phyloP scores from a whole-genome alignment of 53 echinoderm and acorn worm genomes.

The Apostichopus leukothele region DNA sequence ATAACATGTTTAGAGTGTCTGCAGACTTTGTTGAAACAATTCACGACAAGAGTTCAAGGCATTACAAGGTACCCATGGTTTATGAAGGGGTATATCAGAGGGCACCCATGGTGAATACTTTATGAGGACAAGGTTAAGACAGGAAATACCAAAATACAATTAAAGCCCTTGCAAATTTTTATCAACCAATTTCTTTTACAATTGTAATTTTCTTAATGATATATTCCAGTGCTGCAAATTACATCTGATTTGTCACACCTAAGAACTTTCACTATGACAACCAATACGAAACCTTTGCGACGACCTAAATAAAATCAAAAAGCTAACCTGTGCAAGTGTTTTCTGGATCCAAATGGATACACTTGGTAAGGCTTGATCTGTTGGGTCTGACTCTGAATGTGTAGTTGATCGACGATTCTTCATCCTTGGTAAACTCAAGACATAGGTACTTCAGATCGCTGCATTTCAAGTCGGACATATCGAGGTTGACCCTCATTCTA shows the following conservation, averaged over 20 bases:
- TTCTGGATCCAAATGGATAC: slow-evolving; percentile 48
- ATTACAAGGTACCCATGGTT: no score
- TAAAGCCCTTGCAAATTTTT: not conserved
- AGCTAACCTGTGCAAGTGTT: slow-evolving; percentile 80
- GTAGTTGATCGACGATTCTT: slow-evolving; percentile 70
- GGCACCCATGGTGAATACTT: no score
- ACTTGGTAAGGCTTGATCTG: slow-evolving; percentile 59
- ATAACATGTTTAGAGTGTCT: no score
- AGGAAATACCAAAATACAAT: not conserved
- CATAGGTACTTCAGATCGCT: slow-evolving; percentile 67
- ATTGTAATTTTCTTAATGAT: no score
- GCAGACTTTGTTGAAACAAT: no score
- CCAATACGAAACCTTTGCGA: no score
- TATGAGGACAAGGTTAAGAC: not conserved
- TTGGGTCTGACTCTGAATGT: slow-evolving; percentile 69
- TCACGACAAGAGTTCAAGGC: no score
- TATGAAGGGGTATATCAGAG: no score
- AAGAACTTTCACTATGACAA: no score
- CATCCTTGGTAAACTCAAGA: slow-evolving; percentile 73
- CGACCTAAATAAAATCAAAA: not conserved
- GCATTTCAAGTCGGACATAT: slow-evolving; percentile 75
- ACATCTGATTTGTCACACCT: no score
- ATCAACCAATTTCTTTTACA: no score
- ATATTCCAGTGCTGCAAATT: no score
- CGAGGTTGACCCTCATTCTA: slow-evolving; percentile 58